Base-by-base conservation (phyloP, 2,888 invertebrate species). In the Volucella bombylans region DNA sequence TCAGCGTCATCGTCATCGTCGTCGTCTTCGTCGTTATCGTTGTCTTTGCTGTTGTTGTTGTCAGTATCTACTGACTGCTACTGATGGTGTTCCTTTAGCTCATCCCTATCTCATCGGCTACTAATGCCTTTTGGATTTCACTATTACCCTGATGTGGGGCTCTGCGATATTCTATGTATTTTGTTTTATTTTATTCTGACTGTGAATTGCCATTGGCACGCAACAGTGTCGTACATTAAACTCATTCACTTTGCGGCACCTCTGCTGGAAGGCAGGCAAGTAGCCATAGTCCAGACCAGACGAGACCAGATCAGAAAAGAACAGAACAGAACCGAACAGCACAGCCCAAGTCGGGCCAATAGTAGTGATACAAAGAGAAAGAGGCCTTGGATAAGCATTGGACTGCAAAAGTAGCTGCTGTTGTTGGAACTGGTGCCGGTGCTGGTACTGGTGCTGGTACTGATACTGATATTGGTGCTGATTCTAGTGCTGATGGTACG, bases 211-310 rank as follows among this genome's bases (percentile, higher is more conserved):
- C 52, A 67, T 38, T 77, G 76, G 65, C 64, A 72, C 71, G 71
- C 65, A 78, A 57, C 71, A 64, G 15, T 12, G 78, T 57, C 68
- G 73, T 83, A 83, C 79, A 59, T 69, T 85, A 80, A 85, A 85
- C 76, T 81, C 71, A 81, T 67, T 77, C 57, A 85, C 61, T 81
- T 76, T 64, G 71, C 72, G 64, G 61, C 80, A 79, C 79, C 69
- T 79, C 64, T 67, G 49, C 43, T 31, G 6, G 31, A 31, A 31
- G 31, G 43, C 47, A 14, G 49, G 41, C 55, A 15, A 49, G 10
- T 45, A 14, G 67, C 45, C 14, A 1, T 0, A 45, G 18, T 47
- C 18, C 64, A 15, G 45, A 61, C 43, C 55, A 49, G 49, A 62
- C 8, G 15, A 47, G 49, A 49, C n/a, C 14, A 12, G 31, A 59